Percentiles rank a stretch among this genome's conserved stretches.
Conservation (phyloP, 2,113 vertebrate genomes). For the Apistogramma diplotaenia region DNA sequence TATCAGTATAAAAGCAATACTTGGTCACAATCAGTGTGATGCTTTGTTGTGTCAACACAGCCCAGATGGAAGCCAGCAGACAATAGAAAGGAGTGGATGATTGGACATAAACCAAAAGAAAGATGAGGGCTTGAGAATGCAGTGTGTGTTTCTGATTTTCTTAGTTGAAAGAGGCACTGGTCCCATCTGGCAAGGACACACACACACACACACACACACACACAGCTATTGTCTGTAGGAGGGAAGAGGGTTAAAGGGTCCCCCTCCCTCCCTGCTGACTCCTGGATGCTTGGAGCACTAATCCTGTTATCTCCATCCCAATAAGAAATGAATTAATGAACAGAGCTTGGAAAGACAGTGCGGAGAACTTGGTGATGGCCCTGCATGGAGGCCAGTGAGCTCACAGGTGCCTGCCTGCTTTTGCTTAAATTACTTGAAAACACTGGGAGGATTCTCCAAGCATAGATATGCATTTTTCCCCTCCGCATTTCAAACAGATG, state of each 20-base stretch:
- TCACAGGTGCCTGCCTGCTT: neutral
- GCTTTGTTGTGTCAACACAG: neutral
- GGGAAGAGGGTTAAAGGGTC: slow-evolving; percentile 51
- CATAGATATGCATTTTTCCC: neutral
- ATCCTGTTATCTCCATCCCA: slow-evolving; percentile 74
- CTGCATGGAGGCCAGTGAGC: slow-evolving; percentile 30
- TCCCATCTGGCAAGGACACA: slow-evolving; percentile 63
- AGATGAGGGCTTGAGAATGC: slow-evolving; percentile 27
- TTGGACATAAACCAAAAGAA: slow-evolving; percentile 38
- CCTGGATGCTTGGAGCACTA: slow-evolving; percentile 64
- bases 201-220: slow-evolving; percentile 41
- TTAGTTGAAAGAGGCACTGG: slow-evolving; percentile 37
- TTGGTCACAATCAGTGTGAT: neutral
- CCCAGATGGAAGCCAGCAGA: slow-evolving; percentile 11
- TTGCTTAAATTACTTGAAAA: slow-evolving; percentile 8
- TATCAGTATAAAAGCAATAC: neutral
- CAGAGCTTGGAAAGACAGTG: slow-evolving; percentile 44
- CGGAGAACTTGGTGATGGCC: slow-evolving; percentile 27
- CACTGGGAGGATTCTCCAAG: slow-evolving; percentile 5
- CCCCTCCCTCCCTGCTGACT: slow-evolving; percentile 58
- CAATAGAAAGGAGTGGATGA: slow-evolving; percentile 22
- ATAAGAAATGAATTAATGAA: slow-evolving; percentile 77
- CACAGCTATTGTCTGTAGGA: slow-evolving; percentile 60
- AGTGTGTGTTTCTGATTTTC: slow-evolving; percentile 14
- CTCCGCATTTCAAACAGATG: neutral